Conservation (phyloP, 2,888 invertebrate species). For the Portevinia maculata region DNA sequence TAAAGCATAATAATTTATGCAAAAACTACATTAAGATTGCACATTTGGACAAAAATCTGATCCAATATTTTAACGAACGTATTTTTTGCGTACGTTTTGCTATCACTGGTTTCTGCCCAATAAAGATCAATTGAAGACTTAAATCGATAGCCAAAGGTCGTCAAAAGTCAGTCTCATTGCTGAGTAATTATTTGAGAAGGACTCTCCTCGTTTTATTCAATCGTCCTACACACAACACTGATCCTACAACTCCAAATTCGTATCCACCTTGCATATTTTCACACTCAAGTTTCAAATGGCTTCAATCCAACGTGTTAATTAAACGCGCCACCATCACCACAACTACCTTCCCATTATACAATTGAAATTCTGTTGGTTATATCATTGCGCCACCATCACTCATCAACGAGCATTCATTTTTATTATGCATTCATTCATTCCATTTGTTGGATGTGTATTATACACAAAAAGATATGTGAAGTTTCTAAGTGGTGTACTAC, state of each 20-base stretch:
- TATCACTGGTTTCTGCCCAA: no score
- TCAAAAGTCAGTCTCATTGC: no score
- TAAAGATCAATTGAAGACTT: no score
- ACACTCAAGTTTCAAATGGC: conserved; percentile 15
- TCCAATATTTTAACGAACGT: no score
- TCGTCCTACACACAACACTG: not conserved
- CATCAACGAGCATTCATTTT: conserved; percentile 34
- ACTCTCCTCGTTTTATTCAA: not conserved
- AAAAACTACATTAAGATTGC: no score
- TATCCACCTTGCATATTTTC: not conserved
- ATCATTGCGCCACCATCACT: conserved; percentile 25
- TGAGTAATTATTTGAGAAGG: no score
- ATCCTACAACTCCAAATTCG: not conserved
- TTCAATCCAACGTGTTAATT: conserved; percentile 13
- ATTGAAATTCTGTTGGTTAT: conserved; percentile 40
- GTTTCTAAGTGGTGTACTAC: conserved; percentile 69
- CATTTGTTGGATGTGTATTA: conserved; percentile 65
- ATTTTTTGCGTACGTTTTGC: no score
- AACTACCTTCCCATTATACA: conserved; percentile 11
- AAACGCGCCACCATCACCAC: not conserved
- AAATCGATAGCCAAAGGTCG: no score
- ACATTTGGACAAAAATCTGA: no score
- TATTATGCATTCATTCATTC: conserved; percentile 44
- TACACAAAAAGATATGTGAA: conserved; percentile 65
- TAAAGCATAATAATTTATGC: no score